Evolutionary conservation across 92 coral and sea anemone genomes (phyloP), one percentile per base, ranked within the genome.

Genomic region (Nematostella vectensis): DNA sequence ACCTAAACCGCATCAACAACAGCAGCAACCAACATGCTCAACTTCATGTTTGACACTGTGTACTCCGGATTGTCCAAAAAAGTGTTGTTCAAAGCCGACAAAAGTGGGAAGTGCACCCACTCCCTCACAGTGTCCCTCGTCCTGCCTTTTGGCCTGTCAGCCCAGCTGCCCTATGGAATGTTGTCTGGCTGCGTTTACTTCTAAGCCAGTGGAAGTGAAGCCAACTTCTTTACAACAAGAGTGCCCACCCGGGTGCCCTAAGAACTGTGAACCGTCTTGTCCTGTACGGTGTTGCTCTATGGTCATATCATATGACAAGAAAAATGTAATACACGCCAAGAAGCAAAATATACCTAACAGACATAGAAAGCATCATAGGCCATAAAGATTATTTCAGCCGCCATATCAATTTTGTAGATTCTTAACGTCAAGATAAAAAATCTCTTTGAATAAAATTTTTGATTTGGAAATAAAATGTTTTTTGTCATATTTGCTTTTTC

Each of bases 51-150:
- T 8, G 13, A 55, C 48, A 20, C 20, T 54, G 28, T 76, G 82
- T 25, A 51, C 49, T 11, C 71, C 76, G 11, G 56, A 62, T 43
- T 76, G 82, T 17, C 82, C 77, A 1, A 62, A 29, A 13, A 68
- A 61, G 51, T 76, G 82, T 47, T 76, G 82, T 25, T 15, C 61
- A 55, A 29, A 39, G 9, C 11, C 51, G 21, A 8, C 21, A 11
- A 8, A 10, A 45, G 18, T 19, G 4, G 17, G 17, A 9, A 11
- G 17, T 9, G 4, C 9, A 4, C 51, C 51, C 4, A 45, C 51
- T 4, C 51, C 51, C 9, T 11, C 51, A 9, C 51, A 11, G 40
- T 66, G 72, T 45, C 63, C 63, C 13, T 11, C 63, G 2, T 31
- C 36, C 1, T 66, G 72, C n/a, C 6, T 66, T 16, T 22, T 27